Base-by-base conservation (phyloP, 2,113 vertebrate genomes). In the Neotragus moschatus region DNA sequence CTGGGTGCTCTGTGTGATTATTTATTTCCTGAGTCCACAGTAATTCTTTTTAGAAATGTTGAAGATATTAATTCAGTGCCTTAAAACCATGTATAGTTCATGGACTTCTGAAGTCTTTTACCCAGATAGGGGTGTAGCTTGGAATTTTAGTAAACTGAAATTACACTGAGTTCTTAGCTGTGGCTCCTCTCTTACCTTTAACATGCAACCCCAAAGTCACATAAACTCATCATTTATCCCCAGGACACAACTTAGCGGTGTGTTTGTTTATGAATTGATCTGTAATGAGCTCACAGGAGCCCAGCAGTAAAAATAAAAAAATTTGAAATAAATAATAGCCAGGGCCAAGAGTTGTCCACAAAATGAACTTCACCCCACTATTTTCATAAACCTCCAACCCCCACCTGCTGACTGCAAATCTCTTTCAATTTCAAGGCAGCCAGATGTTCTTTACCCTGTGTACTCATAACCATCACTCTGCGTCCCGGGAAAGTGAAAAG, bases 351-450 rank as follows among this genome's bases (percentile, higher is more conserved):
- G 56, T 30, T 97, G 95, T 95, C 98, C 97, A 98, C 91, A 88
- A 87, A 89, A 93, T 98, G 97, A 98, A 98, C 98, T 97, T 97
- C 91, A 77, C 73, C 96, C 55, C 75, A 30, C 94, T 96, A 61
- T 97, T 97, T 98, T 97, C 96, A 47, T 96, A 96, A 98, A 96
- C 97, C 97, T 97, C 97, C 97, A 93, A 21, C 96, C 93, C 96
- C 97, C 97, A 97, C 98, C 98, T 97, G 96, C 97, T 96, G 97
- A 85, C 94, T 97, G n/a, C 91, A 96, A 92, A 97, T 95, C 92
- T 58, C 89, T 96, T 84, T 82, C 58, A 36, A 91, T 80, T 93
- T 96, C 86, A 47, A 93, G 96, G 89, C 30, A 91, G 88, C 93
- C 98, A 98, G 98, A 96, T 96, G 93, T 90, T 95, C 94, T 79